Base-by-base conservation (phyloP, 1,140 invertebrate species). In the Aphis craccivora region DNA sequence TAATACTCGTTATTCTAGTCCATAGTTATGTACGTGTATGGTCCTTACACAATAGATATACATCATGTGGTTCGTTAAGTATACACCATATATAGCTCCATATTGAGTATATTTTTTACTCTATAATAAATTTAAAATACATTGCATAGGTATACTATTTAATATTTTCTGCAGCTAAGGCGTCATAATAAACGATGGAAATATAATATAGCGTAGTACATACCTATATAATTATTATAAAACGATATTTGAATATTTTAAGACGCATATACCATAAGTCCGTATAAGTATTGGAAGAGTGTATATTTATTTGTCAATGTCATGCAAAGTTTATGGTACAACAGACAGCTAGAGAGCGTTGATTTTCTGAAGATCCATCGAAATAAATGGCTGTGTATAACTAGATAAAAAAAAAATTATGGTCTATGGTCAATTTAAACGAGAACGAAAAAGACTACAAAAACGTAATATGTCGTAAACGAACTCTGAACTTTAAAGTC, bases 151-250 rank as follows among this genome's bases (percentile, higher is more conserved):
- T 53, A 53, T 67, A 67, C 25, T 67, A 18, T 18, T 67, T 67
- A 67, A 11, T 67, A n/a, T 18, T 67, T 67, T 67, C 60, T 30
- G 4, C 30, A 67, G 60, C 30, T 67, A 67, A n/a, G 25, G 25
- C 30, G 30, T 67, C 11, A 67, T 30, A 60, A 14, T 14, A 25
- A 60, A 60, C 55, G 55, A 60, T 14, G 55, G 11, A 25, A 60
- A 60, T 60, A 30, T 67, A 67, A 67, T 67, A n/a, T 67, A 14
- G 30, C 9, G 60, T 60, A 30, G 55, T 30, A 67, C 8, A 30
- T 67, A n/a, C 30, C 60, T n/a, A 67, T n/a, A 67, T 67, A 67
- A 67, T 67, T 67, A n/a, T 67, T 67, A n/a, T 67, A 67, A 67
- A 67, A 67, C 14, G 60, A n/a, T 67, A 67, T 67, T 67, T 67